These are phyloP conservation scores for Danio jaintianensis DNA, from an alignment of 2,797 vertebrate species.

Conservation along the genomic window DNA sequence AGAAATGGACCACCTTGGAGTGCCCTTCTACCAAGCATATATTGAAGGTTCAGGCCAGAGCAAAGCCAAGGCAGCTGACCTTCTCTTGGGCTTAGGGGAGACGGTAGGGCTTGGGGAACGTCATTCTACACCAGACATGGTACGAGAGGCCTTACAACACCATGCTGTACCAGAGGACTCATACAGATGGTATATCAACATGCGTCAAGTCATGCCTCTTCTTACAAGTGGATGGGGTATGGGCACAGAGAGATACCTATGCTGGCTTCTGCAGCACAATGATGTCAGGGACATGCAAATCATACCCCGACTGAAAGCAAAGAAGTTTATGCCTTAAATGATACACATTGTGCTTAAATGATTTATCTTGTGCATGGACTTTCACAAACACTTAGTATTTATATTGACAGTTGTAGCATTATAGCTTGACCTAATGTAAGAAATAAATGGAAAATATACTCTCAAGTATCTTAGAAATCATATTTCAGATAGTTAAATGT, in stretches of 20 bases:
- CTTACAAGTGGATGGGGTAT: slow-evolving; percentile 85
- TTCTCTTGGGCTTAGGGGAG: slow-evolving; percentile 82
- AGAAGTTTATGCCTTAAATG: slow-evolving; percentile 80
- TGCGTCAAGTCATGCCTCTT: slow-evolving; percentile 77
- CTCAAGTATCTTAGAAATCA: background rate
- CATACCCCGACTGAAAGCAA: slow-evolving; percentile 82
- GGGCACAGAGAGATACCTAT: slow-evolving; percentile 82
- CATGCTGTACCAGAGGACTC: slow-evolving; percentile 79
- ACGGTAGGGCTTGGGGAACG: slow-evolving; percentile 83
- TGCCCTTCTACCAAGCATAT: slow-evolving; percentile 85
- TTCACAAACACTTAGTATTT: background rate
- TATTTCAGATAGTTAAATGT: background rate
- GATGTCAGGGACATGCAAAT: slow-evolving; percentile 82
- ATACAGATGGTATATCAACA: slow-evolving; percentile 83
- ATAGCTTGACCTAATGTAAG: slow-evolving; percentile 1
- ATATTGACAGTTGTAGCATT: background rate
- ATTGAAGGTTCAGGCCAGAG: slow-evolving; percentile 70
- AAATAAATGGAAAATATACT: background rate
- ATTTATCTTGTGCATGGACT: background rate
- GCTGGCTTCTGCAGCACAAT: slow-evolving; percentile 81
- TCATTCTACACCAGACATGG: slow-evolving; percentile 77
- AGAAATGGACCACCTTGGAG: slow-evolving; percentile 83
- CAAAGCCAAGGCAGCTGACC: slow-evolving; percentile 83
- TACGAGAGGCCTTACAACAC: slow-evolving; percentile 78
- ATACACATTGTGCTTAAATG: background rate